These are phyloP conservation scores for Strigamia crassipes DNA, from an alignment of 2,888 invertebrate species.

Conservation along the genomic window DNA sequence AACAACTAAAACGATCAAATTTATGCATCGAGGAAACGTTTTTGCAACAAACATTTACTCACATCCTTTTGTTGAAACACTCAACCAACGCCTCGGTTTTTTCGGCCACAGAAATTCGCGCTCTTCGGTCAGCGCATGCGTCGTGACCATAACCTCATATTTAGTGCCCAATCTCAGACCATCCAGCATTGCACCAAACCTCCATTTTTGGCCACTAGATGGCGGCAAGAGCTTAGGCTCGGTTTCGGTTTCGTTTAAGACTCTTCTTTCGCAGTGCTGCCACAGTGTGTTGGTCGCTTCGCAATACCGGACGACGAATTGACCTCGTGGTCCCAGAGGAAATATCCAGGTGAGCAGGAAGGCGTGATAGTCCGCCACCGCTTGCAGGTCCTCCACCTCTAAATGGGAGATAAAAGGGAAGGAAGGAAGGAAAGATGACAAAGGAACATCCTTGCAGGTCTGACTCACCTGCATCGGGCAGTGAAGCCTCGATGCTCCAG, in stretches of 20 bases:
- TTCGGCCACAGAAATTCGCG: background rate
- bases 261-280: conserved; percentile 22
- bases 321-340: conserved; percentile 6
- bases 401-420: background rate
- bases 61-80: conserved; percentile 74
- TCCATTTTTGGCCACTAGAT: background rate
- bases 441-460: conserved; percentile 4
- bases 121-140: conserved; percentile 57
- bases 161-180: conserved; percentile 81
- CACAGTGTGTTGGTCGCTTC: background rate
- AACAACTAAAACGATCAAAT: conserved; percentile 67
- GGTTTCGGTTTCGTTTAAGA: conserved; percentile 36
- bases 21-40: background rate
- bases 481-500: background rate
- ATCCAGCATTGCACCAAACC: conserved; percentile 55
- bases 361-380: conserved; percentile 44
- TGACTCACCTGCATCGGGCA: background rate
- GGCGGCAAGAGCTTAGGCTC: conserved; percentile 41
- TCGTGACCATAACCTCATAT: conserved; percentile 76
- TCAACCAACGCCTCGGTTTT: background rate
- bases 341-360: conserved; percentile 45
- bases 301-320: conserved; percentile 46
- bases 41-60: conserved; percentile 60
- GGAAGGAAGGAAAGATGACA: background rate
- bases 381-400: conserved; percentile 45